Conservation (phyloP, 2,113 vertebrate genomes). For the Dasypus novemcinctus region DNA sequence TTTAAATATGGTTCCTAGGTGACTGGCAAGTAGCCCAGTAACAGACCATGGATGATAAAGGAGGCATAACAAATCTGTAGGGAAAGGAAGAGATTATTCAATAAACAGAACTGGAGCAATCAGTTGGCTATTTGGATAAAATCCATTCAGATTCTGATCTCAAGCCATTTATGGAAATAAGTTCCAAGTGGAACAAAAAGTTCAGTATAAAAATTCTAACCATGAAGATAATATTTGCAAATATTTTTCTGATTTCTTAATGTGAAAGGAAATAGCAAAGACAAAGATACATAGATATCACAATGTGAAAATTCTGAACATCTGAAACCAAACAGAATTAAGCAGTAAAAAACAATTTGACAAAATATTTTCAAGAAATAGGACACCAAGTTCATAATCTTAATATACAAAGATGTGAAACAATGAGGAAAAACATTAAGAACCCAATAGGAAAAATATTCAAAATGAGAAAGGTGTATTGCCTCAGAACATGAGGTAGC, state of each 20-base stretch:
- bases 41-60: background rate
- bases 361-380: background rate
- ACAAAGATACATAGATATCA: background rate
- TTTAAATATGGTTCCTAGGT: background rate
- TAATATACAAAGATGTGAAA: background rate
- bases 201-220: conserved; percentile 46
- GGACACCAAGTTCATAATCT: background rate
- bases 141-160: conserved; percentile 38
- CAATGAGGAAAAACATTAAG: background rate
- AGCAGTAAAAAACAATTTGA: background rate
- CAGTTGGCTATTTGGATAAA: conserved; percentile 43
- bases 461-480: no score
- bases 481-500: no score
- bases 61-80: background rate
- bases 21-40: background rate
- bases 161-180: conserved; percentile 44
- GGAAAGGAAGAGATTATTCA: background rate
- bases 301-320: background rate
- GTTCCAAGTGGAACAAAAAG: conserved; percentile 15
- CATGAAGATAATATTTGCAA: conserved; percentile 33
- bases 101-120: background rate
- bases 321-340: background rate
- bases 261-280: conserved; percentile 15
- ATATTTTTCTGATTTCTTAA: conserved; percentile 46
- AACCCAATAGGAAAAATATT: background rate